These are phyloP conservation scores for Synanthedon tipuliformis DNA, from an alignment of 2,888 invertebrate genomes.

Conservation along the genomic window DNA sequence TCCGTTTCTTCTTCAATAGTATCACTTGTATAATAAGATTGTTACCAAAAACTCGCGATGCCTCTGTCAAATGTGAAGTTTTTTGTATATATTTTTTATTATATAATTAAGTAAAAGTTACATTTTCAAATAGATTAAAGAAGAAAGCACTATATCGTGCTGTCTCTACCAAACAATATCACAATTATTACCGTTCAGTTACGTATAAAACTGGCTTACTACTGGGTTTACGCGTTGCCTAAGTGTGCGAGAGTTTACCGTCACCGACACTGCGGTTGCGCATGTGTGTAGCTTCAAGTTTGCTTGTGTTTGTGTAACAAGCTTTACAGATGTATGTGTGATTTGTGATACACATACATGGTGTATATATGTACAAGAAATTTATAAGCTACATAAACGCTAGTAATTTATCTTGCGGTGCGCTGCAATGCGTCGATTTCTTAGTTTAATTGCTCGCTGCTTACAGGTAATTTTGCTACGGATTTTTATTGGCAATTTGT, in stretches of 20 bases:
- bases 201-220: constrained; percentile 59
- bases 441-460: background rate
- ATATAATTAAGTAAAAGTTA: too few relatives aligned
- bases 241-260: constrained; percentile 29
- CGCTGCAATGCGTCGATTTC: background rate
- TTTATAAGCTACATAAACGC: too few relatives aligned
- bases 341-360: background rate
- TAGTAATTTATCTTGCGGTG: background rate
- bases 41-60: too few relatives aligned
- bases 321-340: background rate
- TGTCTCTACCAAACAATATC: constrained; percentile 51
- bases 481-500: too few relatives aligned
- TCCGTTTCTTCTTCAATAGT: too few relatives aligned
- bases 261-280: constrained; percentile 3
- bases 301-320: constrained; percentile 12
- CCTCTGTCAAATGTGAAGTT: too few relatives aligned
- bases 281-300: constrained; percentile 5
- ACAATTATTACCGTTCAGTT: constrained; percentile 65
- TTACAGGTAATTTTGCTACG: too few relatives aligned
- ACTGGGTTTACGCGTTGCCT: constrained; percentile 54
- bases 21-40: too few relatives aligned
- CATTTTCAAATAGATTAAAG: too few relatives aligned
- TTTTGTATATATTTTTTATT: too few relatives aligned
- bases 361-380: background rate
- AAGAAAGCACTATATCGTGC: constrained; percentile 11